Evolutionary conservation across 2,888 invertebrate species (phyloP), one percentile per base, ranked within the genome.

Genomic region (Phytoseiulus persimilis): DNA sequence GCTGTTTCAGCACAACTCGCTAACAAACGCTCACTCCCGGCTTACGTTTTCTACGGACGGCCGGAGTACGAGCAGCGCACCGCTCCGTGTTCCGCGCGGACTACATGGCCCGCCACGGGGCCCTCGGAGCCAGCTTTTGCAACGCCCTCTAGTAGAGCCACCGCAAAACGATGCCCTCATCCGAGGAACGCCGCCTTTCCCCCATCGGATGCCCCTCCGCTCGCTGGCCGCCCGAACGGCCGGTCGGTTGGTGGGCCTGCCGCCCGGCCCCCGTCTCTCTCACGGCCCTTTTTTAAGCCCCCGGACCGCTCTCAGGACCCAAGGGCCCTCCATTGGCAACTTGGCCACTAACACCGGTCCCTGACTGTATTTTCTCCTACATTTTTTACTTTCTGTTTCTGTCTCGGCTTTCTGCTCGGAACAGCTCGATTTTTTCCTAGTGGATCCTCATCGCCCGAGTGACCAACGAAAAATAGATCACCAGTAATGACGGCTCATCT

Each of bases 41-140:
- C 65, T 65, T 65, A 65, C 65, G 65, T 65, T 65, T 65, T 65
- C 65, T 65, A 65, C 65, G 65, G 65, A 39, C 65, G 65, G 65
- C 65, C 65, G 65, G 65, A 65, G 87, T 32, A 33, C 39, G 87
- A 87, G 87, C 87, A 87, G 39, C 87, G 87, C 87, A 87, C 87
- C 87, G 87, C 87, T 87, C 87, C 87, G 87, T 39, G 87, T 87
- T 87, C n/a, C 87, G 87, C 87, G 87, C 87, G 87, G 87, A 87
- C 87, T 87, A 45, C 32, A 33, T 45, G 87, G 33, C 87, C 11
- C 87, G 33, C 87, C 87, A 87, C 33, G 32, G 87, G 87, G 87
- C 87, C 32, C 87, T 87, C 14, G 33, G 87, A 33, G 87, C 14
- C 45, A n/a, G 39, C 39, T 23, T 45, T 45, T 31, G 87, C 45